phyloP scores from a whole-genome alignment of 1,140 invertebrate species.

The Psilanteris sp. region DNA sequence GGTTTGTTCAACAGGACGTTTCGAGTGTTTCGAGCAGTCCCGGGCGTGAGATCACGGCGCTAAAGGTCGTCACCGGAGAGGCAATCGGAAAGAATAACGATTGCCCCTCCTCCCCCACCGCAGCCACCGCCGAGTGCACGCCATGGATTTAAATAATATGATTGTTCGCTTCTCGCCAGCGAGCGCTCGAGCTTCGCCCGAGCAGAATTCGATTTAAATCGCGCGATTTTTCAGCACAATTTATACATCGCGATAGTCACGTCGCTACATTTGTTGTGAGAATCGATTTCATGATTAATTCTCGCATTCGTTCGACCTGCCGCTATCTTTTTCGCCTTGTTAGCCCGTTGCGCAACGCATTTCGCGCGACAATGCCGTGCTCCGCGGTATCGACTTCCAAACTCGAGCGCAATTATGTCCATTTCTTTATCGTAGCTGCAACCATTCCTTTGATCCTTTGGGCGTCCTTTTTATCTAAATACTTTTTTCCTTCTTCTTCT shows the following conservation, averaged over 20 bases:
- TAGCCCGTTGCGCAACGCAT: conserved; percentile 13
- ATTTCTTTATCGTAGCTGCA: too few species aligned
- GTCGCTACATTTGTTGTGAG: conserved; percentile 47
- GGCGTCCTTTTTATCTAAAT: too few species aligned
- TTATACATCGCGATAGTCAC: conserved; percentile 46
- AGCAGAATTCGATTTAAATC: conserved; percentile 34
- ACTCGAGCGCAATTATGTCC: too few species aligned
- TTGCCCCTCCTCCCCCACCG: too few species aligned
- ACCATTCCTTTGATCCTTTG: too few species aligned
- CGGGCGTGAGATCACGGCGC: conserved; percentile 63
- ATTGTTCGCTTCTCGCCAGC: conserved; percentile 26
- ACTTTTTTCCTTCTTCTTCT: too few species aligned
- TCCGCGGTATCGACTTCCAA: background rate
- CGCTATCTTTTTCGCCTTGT: conserved; percentile 17
- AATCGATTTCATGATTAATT: conserved; percentile 49
- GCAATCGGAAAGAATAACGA: conserved; percentile 27
- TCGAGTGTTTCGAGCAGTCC: conserved; percentile 46
- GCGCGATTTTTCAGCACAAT: conserved; percentile 42
- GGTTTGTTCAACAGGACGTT: conserved; percentile 65
- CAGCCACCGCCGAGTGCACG: conserved; percentile 4
- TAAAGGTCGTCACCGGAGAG: conserved; percentile 59
- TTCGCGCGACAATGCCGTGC: conserved; percentile 22
- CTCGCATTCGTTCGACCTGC: conserved; percentile 22
- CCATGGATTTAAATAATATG: conserved; percentile 52
- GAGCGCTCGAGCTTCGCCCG: conserved; percentile 4